Percentiles rank a stretch among this genome's conserved stretches.
Evolutionary conservation across 2,888 invertebrate species (phyloP).

Genomic region (Halictus ligatus): DNA sequence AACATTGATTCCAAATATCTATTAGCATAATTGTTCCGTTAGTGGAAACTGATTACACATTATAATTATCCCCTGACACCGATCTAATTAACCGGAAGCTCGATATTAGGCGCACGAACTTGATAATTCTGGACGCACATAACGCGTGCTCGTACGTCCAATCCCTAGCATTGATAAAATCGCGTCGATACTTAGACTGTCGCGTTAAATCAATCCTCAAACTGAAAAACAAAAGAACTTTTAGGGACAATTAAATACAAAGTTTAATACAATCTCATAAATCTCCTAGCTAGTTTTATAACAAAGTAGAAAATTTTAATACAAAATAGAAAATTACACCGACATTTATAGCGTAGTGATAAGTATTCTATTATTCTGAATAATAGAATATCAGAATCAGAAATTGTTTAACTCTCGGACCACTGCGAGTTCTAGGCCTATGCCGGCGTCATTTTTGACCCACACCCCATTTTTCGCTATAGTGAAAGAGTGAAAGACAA

Average conservation of each 20-base stretch:
- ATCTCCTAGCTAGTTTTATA: background rate
- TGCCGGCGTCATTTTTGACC: no score
- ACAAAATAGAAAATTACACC: background rate
- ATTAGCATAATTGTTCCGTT: constrained; percentile 21
- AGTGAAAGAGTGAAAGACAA: no score
- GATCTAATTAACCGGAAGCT: constrained; percentile 16
- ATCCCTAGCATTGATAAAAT: background rate
- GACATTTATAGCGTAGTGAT: no score
- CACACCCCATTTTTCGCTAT: no score
- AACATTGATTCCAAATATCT: constrained; percentile 16
- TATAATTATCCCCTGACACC: constrained; percentile 4
- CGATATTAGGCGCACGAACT: constrained; percentile 15
- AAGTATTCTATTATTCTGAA: no score
- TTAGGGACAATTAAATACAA: no score
- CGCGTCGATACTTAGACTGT: no score
- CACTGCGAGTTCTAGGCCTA: no score
- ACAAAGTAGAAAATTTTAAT: no score
- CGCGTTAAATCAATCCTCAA: background rate
- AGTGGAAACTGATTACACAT: constrained; percentile 16
- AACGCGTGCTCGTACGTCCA: constrained; percentile 3
- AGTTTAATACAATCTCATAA: no score
- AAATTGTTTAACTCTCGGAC: no score
- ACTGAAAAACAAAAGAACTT: background rate
- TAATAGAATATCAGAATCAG: no score
- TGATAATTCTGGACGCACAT: background rate